Conservation (phyloP, 1,140 invertebrate species). For the Ruditapes philippinarum region DNA sequence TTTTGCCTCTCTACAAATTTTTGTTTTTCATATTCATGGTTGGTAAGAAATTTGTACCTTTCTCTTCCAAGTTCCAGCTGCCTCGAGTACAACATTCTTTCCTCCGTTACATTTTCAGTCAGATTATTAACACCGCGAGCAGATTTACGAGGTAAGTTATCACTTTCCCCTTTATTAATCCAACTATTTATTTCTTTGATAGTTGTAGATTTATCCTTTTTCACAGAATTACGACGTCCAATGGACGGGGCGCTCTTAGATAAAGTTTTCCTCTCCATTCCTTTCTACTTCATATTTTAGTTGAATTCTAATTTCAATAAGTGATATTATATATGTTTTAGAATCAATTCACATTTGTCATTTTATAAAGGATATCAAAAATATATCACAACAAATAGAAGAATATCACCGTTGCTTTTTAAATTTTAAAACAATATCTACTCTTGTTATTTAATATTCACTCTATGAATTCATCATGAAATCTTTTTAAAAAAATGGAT, state of each 20-base stretch:
- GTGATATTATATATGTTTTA: too few relatives aligned
- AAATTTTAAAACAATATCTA: too few relatives aligned
- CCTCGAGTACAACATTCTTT: conserved; percentile 52
- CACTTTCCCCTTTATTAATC: conserved; percentile 35
- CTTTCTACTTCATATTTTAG: too few relatives aligned
- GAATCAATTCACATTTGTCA: too few relatives aligned
- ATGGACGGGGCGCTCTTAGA: conserved; percentile 36
- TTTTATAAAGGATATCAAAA: too few relatives aligned
- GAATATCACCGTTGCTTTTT: too few relatives aligned
- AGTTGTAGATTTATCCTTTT: conserved; percentile 16
- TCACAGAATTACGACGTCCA: neutral
- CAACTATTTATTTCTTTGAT: conserved; percentile 40
- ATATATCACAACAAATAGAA: too few relatives aligned
- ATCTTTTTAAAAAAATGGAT: conserved; percentile 30
- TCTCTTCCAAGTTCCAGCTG: conserved; percentile 53
- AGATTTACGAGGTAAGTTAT: neutral
- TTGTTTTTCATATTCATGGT: conserved; percentile 58
- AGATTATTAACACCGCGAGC: neutral
- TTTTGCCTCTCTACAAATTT: conserved; percentile 50
- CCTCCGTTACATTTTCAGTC: conserved; percentile 63
- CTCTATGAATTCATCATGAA: neutral
- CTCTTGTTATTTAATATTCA: neutral
- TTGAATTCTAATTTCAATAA: neutral
- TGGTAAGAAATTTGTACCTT: conserved; percentile 56
- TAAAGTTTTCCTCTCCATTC: neutral